Evolutionary conservation across 2,888 invertebrate genomes (phyloP).

Genomic region (Pristionchus mayeri): DNA sequence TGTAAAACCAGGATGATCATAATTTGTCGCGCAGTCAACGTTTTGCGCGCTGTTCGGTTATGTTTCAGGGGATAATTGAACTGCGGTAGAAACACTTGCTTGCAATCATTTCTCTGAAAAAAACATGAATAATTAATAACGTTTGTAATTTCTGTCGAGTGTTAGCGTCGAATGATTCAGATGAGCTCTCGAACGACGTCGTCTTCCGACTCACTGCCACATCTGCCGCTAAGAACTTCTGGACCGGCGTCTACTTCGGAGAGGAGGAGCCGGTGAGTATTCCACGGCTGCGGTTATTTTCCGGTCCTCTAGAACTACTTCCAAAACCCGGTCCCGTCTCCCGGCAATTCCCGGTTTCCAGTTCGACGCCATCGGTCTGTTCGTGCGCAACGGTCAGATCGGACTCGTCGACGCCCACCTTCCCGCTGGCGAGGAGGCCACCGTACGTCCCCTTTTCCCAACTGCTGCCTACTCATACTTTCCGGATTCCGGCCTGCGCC

Average conservation of each 20-base stretch:
- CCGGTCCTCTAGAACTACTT: neutral
- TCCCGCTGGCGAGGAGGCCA: conserved; percentile 38
- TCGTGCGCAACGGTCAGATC: conserved; percentile 63
- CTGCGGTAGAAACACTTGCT: no score
- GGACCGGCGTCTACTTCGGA: conserved; percentile 61
- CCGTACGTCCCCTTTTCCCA: conserved; percentile 2
- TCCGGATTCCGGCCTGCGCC: no score
- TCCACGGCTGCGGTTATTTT: neutral
- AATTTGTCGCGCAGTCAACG: no score
- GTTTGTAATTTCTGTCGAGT: neutral
- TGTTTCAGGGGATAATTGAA: no score
- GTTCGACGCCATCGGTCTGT: conserved; percentile 62
- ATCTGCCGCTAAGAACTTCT: conserved; percentile 57
- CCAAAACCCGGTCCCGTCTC: neutral
- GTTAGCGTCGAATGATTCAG: neutral
- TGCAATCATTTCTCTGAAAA: no score
- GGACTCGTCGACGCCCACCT: conserved; percentile 59
- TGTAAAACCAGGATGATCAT: no score
- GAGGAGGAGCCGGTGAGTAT: conserved; percentile 58
- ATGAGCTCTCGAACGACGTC: conserved; percentile 62
- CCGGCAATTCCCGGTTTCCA: conserved; percentile 24
- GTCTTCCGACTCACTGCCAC: conserved; percentile 60
- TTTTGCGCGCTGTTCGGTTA: no score
- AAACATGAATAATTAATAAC: no score
- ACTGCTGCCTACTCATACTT: no score